phyloP scores from a whole-genome alignment of 2,888 invertebrate species.

The Podotricha telesiphe region DNA sequence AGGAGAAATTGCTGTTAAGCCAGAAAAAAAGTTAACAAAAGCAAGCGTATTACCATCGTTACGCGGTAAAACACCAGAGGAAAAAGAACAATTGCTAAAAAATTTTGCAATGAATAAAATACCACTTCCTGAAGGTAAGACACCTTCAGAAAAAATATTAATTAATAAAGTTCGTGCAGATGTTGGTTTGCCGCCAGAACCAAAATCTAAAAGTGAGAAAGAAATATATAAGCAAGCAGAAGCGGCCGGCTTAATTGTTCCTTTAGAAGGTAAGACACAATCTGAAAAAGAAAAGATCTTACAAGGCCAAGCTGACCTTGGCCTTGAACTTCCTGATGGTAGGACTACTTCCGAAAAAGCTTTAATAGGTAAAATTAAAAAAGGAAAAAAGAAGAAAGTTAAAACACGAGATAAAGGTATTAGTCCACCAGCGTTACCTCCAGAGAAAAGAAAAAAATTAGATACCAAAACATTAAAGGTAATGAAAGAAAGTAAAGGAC shows the following conservation, averaged over 20 bases:
- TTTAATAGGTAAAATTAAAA: slow-evolving; percentile 45
- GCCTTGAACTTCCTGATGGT: slow-evolving; percentile 51
- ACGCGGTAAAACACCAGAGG: slow-evolving; percentile 45
- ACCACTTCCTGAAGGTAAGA: slow-evolving; percentile 50
- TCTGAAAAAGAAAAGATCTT: slow-evolving; percentile 51
- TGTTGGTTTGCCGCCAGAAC: slow-evolving; percentile 50
- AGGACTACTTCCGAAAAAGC: slow-evolving; percentile 50
- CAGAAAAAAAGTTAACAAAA: slow-evolving; percentile 42
- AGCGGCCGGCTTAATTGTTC: slow-evolving; percentile 49
- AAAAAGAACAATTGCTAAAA: slow-evolving; percentile 50
- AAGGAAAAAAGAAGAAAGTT: slow-evolving; percentile 39
- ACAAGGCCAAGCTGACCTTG: slow-evolving; percentile 45
- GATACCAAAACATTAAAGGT: slow-evolving; percentile 50
- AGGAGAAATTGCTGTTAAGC: slow-evolving; percentile 38
- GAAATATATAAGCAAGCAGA: slow-evolving; percentile 43
- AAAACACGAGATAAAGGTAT: slow-evolving; percentile 11
- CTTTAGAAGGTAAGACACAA: slow-evolving; percentile 50
- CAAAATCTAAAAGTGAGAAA: slow-evolving; percentile 41
- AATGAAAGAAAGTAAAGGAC: slow-evolving; percentile 53
- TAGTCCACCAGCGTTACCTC: slow-evolving; percentile 23
- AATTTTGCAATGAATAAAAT: slow-evolving; percentile 47
- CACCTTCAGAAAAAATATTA: slow-evolving; percentile 49
- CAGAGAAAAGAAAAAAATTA: slow-evolving; percentile 46
- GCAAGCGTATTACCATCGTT: slow-evolving; percentile 48
- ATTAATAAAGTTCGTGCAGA: slow-evolving; percentile 50